Evolutionary conservation across 1,140 invertebrate species (phyloP).

Genomic region (Drosophila nigromelanica): DNA sequence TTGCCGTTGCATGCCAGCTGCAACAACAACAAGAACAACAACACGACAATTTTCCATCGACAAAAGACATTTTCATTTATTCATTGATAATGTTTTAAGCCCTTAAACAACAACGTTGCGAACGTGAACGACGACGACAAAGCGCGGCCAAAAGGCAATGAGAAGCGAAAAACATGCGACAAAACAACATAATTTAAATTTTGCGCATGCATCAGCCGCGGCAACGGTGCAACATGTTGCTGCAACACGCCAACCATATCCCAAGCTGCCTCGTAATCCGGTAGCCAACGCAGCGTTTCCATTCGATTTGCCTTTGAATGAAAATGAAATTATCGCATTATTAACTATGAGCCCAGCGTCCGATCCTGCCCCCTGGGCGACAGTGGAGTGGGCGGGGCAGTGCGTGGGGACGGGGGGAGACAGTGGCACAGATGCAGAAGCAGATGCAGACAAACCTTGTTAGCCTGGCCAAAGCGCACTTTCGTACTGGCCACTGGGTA

Average conservation of each 20-base stretch:
- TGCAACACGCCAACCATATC: conserved; percentile 63
- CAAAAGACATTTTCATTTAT: conserved; percentile 81
- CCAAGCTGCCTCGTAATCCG: conserved; percentile 54
- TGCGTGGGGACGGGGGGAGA: background rate
- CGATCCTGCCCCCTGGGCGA: conserved; percentile 4
- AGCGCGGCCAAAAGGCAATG: conserved; percentile 49
- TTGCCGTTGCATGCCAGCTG: conserved; percentile 62
- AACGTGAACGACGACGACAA: conserved; percentile 47
- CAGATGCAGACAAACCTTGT: conserved; percentile 61
- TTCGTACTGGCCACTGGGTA: background rate
- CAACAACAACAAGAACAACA: conserved; percentile 25
- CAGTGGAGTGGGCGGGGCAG: background rate
- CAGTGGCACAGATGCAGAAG: background rate
- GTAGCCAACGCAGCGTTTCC: conserved; percentile 56
- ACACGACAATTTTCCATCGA: conserved; percentile 60
- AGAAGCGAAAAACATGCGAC: conserved; percentile 79
- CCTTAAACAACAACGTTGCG: conserved; percentile 25
- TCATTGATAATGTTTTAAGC: conserved; percentile 75
- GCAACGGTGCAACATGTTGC: conserved; percentile 68
- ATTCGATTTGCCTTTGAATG: conserved; percentile 80
- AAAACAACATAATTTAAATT: conserved; percentile 84
- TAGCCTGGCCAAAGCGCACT: conserved; percentile 49
- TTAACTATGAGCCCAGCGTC: conserved; percentile 65
- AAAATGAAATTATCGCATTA: conserved; percentile 82
- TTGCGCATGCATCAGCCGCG: conserved; percentile 67